Evolutionary conservation across 2,888 invertebrate genomes (phyloP), one percentile per base, ranked within the genome.

Genomic region (Aplocera efformata): DNA sequence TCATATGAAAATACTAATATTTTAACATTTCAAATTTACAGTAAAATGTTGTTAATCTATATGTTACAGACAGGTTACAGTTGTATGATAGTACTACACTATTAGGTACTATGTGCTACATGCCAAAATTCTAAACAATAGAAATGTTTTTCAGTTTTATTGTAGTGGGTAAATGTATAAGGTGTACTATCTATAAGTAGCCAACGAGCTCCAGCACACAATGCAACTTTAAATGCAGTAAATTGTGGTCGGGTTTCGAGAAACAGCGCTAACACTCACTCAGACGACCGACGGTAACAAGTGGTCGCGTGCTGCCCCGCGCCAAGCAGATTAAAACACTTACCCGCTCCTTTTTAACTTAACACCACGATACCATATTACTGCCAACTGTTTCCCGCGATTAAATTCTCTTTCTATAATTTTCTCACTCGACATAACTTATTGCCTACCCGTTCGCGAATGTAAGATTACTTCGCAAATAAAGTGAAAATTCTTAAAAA

Each of bases 281-380:
- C 37, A 42, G 42, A 8, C 13, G 17, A 7, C 32, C 34, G 42
- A 33, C 49, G 23, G 63, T 72, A 75, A 75, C 75, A 76, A 75
- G 76, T 76, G 76, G 76, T 73, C 63, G 76, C 72, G 72, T 75
- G 76, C 50, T 27, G 10, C 31, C 29, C 46, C 47, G 32, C 41
- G 27, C 42, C 31, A 25, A 45, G 47, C 42, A 53, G 48, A 55
- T 61, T 53, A 61, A 56, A 56, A n/a, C 50, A 51, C 53, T 57
- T 39, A 48, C 52, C 53, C 42, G 51, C 45, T 53, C 47, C 44
- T 58, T 54, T 55, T 58, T 48, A 43, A 53, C 48, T 54, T 31
- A 56, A 51, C 26, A 42, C 45, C 29, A 41, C 35, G 44, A 50
- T 42, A 33, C 42, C 38, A 38, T 42, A 47, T 38, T 42, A 47